phyloP scores from a whole-genome alignment of 2,113 vertebrate species.

The Ramphastos sulfuratus region DNA sequence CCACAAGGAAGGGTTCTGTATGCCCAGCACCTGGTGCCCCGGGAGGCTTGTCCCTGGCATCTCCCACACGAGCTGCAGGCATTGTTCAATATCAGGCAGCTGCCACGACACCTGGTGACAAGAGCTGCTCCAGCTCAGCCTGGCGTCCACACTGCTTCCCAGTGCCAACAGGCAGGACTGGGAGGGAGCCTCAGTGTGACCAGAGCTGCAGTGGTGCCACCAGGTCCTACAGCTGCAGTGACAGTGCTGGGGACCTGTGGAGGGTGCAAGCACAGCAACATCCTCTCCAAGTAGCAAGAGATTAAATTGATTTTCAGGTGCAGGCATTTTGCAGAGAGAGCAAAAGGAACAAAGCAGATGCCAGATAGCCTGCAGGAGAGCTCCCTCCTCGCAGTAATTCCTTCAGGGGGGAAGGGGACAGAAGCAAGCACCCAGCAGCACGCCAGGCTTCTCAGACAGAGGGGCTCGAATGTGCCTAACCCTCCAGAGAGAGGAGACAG shows the following conservation, averaged over 20 bases:
- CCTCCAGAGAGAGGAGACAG: slow-evolving; percentile 6
- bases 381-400: not conserved
- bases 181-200: not conserved
- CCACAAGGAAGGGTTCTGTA: not conserved
- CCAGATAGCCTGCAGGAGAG: not conserved
- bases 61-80: not conserved
- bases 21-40: not conserved
- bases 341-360: not conserved
- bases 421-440: not conserved
- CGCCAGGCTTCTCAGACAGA: slow-evolving; percentile 11
- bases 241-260: rapidly evolving
- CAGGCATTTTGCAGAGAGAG: not conserved
- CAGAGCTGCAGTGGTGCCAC: not conserved
- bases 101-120: not conserved
- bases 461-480: slow-evolving; percentile 10
- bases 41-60: not conserved
- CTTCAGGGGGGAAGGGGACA: not conserved
- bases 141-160: not conserved
- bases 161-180: not conserved
- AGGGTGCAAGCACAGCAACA: not conserved
- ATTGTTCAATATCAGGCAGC: not conserved
- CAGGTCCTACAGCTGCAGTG: not conserved
- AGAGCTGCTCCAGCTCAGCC: not conserved
- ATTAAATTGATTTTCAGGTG: not conserved
- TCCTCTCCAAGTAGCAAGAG: not conserved